phyloP scores from a whole-genome alignment of 2,113 vertebrate species.

The Laticauda colubrina region DNA sequence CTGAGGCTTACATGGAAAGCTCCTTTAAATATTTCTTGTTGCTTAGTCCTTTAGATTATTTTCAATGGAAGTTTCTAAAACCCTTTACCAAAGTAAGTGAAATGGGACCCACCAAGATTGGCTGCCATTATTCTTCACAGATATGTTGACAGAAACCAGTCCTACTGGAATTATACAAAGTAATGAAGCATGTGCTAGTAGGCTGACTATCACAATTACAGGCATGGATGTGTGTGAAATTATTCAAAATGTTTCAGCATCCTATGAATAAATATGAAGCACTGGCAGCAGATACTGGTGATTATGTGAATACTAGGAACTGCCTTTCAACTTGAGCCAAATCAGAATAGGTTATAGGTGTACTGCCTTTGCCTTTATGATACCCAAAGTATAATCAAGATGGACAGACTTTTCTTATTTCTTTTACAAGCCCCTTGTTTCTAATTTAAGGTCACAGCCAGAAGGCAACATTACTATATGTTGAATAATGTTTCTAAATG shows the following conservation, averaged over 20 bases:
- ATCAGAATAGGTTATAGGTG: slow-evolving; percentile 39
- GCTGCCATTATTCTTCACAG: slow-evolving; percentile 38
- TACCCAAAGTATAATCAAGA: slow-evolving; percentile 21
- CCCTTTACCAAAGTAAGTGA: neutral
- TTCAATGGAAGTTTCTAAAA: neutral
- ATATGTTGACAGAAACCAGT: slow-evolving; percentile 57
- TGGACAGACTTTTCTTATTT: slow-evolving; percentile 29
- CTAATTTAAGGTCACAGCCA: slow-evolving; percentile 21
- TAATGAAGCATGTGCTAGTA: slow-evolving; percentile 60
- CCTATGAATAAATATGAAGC: slow-evolving; percentile 58
- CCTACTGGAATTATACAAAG: slow-evolving; percentile 49
- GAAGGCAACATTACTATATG: slow-evolving; percentile 2
- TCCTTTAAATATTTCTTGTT: neutral
- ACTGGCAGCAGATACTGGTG: slow-evolving; percentile 44
- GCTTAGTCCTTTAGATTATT: neutral
- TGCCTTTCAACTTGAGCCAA: slow-evolving; percentile 37
- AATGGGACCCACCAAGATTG: slow-evolving; percentile 36
- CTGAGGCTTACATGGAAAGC: neutral
- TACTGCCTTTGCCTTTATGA: slow-evolving; percentile 34
- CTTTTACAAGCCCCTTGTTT: neutral
- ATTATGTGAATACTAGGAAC: slow-evolving; percentile 34
- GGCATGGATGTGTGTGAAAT: slow-evolving; percentile 60
- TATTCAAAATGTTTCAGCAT: slow-evolving; percentile 57
- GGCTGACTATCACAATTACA: slow-evolving; percentile 63
- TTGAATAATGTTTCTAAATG: neutral